phyloP scores from a whole-genome alignment of 2,797 vertebrate genomes.

The Poecilia velifera region DNA sequence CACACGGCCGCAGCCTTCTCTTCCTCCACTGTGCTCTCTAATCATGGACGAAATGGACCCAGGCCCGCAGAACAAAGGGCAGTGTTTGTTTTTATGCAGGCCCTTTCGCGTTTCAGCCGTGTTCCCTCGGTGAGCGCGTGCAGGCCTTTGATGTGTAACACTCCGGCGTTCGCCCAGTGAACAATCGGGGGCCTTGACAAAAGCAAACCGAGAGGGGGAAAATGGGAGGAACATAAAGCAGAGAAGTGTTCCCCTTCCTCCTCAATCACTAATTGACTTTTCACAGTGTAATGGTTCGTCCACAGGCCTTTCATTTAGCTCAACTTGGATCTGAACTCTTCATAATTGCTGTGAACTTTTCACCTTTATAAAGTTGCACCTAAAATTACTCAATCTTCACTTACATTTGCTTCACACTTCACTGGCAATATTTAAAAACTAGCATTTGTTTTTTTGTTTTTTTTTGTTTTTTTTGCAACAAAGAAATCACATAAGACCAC shows the following conservation, averaged over 20 bases:
- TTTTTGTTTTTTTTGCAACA: background rate
- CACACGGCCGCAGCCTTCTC: constrained; percentile 28
- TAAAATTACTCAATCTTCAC: background rate
- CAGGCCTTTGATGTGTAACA: constrained; percentile 73
- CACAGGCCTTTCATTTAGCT: constrained; percentile 33
- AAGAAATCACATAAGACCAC: background rate
- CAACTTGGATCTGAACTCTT: constrained; percentile 14
- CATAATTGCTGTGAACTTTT: constrained; percentile 44
- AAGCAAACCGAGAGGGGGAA: constrained; percentile 37
- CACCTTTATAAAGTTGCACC: background rate
- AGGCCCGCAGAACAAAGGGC: constrained; percentile 71
- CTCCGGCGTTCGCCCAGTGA: constrained; percentile 43
- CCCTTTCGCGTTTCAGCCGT: constrained; percentile 69
- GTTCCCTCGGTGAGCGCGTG: constrained; percentile 65
- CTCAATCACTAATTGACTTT: constrained; percentile 51
- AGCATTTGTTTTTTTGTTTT: background rate
- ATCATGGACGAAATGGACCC: constrained; percentile 59
- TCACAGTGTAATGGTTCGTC: constrained; percentile 18
- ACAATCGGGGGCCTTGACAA: constrained; percentile 30
- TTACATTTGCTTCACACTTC: background rate
- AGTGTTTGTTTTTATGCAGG: constrained; percentile 74
- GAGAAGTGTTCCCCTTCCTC: constrained; percentile 57
- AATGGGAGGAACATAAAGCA: constrained; percentile 44
- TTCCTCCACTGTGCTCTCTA: constrained; percentile 68
- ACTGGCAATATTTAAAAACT: background rate